Percentiles rank a stretch among this genome's conserved stretches.
Evolutionary conservation across 1,140 invertebrate species (phyloP).

Genomic region (Bombus soroeensis): DNA sequence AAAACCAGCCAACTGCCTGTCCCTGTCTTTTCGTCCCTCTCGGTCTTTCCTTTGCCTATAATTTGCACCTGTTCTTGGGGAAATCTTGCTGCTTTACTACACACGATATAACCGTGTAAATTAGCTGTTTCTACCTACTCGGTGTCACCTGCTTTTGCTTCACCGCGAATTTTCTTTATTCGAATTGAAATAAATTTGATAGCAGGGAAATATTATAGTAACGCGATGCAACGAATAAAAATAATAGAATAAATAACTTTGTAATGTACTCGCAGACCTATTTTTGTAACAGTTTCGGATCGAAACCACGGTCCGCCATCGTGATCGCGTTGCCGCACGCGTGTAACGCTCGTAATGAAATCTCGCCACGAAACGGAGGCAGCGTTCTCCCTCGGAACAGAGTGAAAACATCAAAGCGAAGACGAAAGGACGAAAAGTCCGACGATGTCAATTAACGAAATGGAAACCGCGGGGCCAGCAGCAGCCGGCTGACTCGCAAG

Average conservation of each 20-base stretch:
- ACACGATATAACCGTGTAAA: constrained; percentile 19
- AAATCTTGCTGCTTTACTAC: constrained; percentile 14
- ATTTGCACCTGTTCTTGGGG: neutral
- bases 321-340: neutral
- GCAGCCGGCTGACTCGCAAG: neutral
- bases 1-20: neutral
- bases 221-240: too few relatives aligned
- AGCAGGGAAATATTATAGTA: too few relatives aligned
- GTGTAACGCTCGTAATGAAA: neutral
- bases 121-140: neutral
- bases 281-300: neutral
- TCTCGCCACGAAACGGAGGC: neutral
- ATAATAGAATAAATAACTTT: too few relatives aligned
- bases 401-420: constrained; percentile 36
- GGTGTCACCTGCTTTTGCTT: neutral
- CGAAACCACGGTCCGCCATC: neutral
- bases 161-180: neutral
- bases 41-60: neutral
- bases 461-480: constrained; percentile 20
- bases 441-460: constrained; percentile 49
- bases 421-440: constrained; percentile 32
- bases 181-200: too few relatives aligned
- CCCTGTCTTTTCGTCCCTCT: neutral
- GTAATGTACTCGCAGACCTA: too few relatives aligned
- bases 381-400: neutral